Evolutionary conservation across 1,140 invertebrate species (phyloP), one percentile per base, ranked within the genome.

Genomic region (Helicorthomorpha holstii): DNA sequence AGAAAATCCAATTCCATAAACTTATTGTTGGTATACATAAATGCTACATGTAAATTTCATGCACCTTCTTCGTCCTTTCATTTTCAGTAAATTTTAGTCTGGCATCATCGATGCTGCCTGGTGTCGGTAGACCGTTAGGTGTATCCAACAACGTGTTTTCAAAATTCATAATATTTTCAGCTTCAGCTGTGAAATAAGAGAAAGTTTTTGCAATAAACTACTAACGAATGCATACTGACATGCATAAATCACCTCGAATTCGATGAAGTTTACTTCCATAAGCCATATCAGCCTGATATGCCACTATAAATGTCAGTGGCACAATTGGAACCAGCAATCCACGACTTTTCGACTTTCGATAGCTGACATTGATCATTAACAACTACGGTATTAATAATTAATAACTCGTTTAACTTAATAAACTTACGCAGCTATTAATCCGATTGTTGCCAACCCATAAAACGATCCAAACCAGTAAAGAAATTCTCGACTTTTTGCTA

Each of bases 211-310:
- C n/a, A n/a, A n/a, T n/a, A n/a, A n/a, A n/a, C n/a, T n/a, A n/a
- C n/a, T n/a, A n/a, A n/a, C n/a, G n/a, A n/a, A 12, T 41, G 19
- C 38, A 41, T 41, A 12, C 38, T 12, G 12, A 12, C 38, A 41
- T 12, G 12, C 38, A 19, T 22, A 21, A 12, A 7, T 46, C 44
- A 83, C 81, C 75, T 74, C 75, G 73, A 51, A 85, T 83, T 59
- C 83, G 71, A 59, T 79, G 73, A 49, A 83, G 58, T 68, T 86
- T 86, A 51, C 75, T 81, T 51, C 82, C 81, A 67, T 85, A 84
- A 12, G 78, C 79, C 60, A 82, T 67, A 66, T 85, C 83, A 60
- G 75, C 75, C 61, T 83, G 78, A 64, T 85, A 86, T 0, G 74
- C 74, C 51, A 81, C 65, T 10, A 81, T 63, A 66, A 84, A 85